These are phyloP conservation scores for Microctenopoma steveboyesi DNA, from an alignment of 2,797 vertebrate species.

Conservation along the genomic window DNA sequence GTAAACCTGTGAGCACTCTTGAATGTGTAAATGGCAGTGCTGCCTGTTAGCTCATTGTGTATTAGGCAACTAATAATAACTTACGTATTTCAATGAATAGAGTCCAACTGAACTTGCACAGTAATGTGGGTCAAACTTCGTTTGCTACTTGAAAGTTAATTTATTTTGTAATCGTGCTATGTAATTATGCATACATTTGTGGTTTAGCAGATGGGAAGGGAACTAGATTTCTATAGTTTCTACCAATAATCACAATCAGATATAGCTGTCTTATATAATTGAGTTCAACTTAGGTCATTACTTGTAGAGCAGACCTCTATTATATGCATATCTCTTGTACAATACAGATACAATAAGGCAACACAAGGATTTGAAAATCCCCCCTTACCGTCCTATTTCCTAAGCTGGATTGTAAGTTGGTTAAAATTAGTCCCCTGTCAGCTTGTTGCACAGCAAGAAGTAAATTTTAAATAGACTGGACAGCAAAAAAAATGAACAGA, in stretches of 20 bases:
- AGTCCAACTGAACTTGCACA: not conserved
- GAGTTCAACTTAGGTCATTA: not conserved
- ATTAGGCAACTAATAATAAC: not conserved
- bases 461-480: not conserved
- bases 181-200: not conserved
- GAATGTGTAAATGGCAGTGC: conserved; percentile 10
- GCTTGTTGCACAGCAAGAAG: not conserved
- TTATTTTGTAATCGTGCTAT: not conserved
- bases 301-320: no score
- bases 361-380: not conserved
- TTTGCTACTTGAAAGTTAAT: not conserved
- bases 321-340: not conserved
- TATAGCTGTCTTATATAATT: not conserved
- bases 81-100: not conserved
- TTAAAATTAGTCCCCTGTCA: conserved; percentile 14
- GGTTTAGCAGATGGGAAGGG: not conserved
- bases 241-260: no score
- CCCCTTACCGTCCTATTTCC: not conserved
- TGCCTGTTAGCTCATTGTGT: not conserved
- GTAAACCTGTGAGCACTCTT: not conserved
- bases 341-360: not conserved
- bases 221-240: not conserved
- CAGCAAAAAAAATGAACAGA: not conserved
- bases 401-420: not conserved
- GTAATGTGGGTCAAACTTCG: not conserved